phyloP scores from a whole-genome alignment of 1,140 invertebrate genomes.

The Metaphire vulgaris region DNA sequence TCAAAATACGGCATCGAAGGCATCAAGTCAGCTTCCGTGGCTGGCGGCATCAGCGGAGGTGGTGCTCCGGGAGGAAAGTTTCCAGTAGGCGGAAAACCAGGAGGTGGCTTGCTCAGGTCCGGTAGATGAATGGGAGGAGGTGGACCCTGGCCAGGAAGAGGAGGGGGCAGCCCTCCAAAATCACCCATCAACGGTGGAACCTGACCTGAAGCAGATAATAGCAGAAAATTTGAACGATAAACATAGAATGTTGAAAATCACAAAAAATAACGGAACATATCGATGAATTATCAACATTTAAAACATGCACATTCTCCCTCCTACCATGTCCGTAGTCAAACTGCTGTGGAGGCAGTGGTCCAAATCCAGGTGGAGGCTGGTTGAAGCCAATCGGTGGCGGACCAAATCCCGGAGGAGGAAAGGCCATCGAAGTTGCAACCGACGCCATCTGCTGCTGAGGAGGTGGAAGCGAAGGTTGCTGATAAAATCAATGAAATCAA shows the following conservation, averaged over 20 bases:
- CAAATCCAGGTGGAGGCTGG: constrained; percentile 31
- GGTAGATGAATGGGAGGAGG: constrained; percentile 57
- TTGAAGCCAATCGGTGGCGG: constrained; percentile 25
- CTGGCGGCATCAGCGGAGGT: constrained; percentile 26
- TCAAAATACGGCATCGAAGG: constrained; percentile 92
- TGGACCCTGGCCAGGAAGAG: constrained; percentile 37
- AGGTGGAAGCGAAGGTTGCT: constrained; percentile 34
- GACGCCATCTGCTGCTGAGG: constrained; percentile 31
- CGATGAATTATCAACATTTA: too few relatives aligned
- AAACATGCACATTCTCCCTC: too few relatives aligned
- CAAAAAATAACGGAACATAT: background rate
- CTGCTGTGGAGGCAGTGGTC: constrained; percentile 36
- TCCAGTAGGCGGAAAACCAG: constrained; percentile 60
- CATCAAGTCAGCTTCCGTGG: constrained; percentile 54
- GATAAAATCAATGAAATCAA: background rate
- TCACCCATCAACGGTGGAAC: background rate
- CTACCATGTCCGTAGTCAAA: constrained; percentile 41
- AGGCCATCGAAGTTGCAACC: constrained; percentile 19
- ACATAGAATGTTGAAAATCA: background rate
- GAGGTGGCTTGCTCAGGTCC: constrained; percentile 76
- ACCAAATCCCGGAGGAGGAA: constrained; percentile 32
- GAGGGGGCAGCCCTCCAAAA: background rate
- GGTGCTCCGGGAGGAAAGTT: constrained; percentile 27
- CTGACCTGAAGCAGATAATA: too few relatives aligned
- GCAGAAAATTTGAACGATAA: background rate